Base-by-base conservation (phyloP, 2,113 vertebrate genomes). In the Centropus unirufus region DNA sequence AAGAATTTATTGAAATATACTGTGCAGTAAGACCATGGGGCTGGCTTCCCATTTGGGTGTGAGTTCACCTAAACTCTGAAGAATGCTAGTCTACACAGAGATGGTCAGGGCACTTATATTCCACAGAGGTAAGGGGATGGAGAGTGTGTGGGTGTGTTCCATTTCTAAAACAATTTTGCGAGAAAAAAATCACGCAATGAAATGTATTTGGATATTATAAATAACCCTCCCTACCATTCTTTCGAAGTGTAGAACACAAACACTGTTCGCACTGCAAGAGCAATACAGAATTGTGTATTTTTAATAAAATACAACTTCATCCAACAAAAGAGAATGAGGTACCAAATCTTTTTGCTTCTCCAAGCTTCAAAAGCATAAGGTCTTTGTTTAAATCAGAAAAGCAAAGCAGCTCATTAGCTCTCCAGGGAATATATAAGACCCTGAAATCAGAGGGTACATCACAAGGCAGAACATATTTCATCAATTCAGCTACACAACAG, bases 311-410 rank as follows among this genome's bases (percentile, higher is more conserved):
- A 52, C 7, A 58, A 16, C 23, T 34, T 20, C 30, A 90, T 44
- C 54, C 51, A 83, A 24, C 26, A 42, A 72, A 63, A 51, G 15
- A 49, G 30, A 89, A 59, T 10, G 12, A 89, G 10, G 6, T 74
- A 63, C 42, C 52, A 80, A 44, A 57, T 44, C 19, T 49, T 6
- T 64, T 76, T 69, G 36, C 30, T 84, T 58, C 49, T 85, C 10
- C 6, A 4, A 29, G 40, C 5, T 82, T 61, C 78, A 22, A 72
- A 84, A 72, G 18, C 8, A 27, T 12, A 51, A 69, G 22, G 30
- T 58, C 36, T 74, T 78, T 13, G 10, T 49, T 89, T 78, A 87
- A 78, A 82, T 61, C 22, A 68, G 34, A 91, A 89, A 88, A 88
- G 32, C 6, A 46, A 75, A 13, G 24, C 55, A 42, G 19, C 14